Conservation (phyloP, 2,888 invertebrate genomes). For the Calliphora vomitoria region DNA sequence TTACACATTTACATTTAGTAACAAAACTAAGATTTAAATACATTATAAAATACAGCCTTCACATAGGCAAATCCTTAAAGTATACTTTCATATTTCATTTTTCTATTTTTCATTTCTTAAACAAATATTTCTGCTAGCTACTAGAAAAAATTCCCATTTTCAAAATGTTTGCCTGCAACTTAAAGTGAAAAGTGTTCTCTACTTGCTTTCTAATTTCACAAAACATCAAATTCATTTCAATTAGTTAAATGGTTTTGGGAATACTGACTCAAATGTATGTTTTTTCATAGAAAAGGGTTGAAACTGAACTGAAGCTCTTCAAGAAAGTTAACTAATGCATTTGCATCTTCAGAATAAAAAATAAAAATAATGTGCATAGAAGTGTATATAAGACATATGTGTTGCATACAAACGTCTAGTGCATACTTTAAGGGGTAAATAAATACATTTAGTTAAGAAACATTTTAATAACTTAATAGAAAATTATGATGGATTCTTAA, state of each 20-base stretch:
- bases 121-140: conserved; percentile 37
- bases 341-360: conserved; percentile 48
- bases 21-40: too few relatives aligned
- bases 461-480: conserved; percentile 60
- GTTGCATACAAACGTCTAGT: conserved; percentile 7
- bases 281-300: conserved; percentile 30
- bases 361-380: conserved; percentile 42
- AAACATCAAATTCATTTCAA: conserved; percentile 73
- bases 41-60: too few relatives aligned
- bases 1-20: too few relatives aligned
- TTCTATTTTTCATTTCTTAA: not conserved
- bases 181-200: conserved; percentile 43
- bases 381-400: not conserved
- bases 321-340: conserved; percentile 66
- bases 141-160: conserved; percentile 27
- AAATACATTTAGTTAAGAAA: conserved; percentile 6
- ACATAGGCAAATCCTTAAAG: not conserved
- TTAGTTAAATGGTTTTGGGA: conserved; percentile 76
- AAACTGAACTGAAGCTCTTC: conserved; percentile 13
- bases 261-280: conserved; percentile 42
- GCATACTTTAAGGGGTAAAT: conserved; percentile 49
- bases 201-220: conserved; percentile 9
- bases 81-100: not conserved
- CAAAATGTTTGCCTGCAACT: conserved; percentile 48
- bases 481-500: conserved; percentile 43